phyloP scores from a whole-genome alignment of 2,888 invertebrate species.

The Pseudoips prasinana region DNA sequence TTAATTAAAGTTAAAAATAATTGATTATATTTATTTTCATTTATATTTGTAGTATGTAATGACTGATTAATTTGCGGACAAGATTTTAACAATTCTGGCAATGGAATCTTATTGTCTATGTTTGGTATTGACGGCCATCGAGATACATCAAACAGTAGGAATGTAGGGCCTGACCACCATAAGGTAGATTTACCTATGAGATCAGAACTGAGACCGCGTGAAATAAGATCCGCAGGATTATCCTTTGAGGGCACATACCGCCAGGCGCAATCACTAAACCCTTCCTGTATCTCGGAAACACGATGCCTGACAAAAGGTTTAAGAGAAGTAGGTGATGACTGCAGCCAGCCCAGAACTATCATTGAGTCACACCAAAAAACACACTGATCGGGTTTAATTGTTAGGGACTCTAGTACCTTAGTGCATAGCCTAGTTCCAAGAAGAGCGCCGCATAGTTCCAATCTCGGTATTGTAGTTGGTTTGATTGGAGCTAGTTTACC shows the following conservation, averaged over 20 bases:
- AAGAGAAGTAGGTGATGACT: neutral
- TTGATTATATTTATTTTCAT: neutral
- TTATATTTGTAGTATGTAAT: neutral
- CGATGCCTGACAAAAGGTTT: neutral
- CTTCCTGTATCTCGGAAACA: neutral
- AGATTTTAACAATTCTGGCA: neutral
- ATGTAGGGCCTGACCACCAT: no score
- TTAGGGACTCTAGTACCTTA: neutral
- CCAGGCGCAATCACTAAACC: no score
- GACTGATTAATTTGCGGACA: neutral
- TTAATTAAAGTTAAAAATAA: neutral
- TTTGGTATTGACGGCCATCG: no score
- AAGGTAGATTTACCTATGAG: no score
- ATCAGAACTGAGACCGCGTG: no score
- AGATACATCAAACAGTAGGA: no score
- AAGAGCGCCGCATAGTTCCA: neutral
- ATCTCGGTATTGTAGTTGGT: no score
- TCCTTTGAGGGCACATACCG: no score
- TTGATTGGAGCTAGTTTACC: neutral
- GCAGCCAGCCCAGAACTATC: neutral
- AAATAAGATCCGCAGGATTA: no score
- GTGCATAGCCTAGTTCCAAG: neutral
- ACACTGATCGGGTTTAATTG: neutral
- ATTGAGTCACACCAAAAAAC: neutral
- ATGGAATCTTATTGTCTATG: neutral